Base-by-base conservation (phyloP, 2,888 invertebrate genomes). In the Tanypteryx hageni region DNA sequence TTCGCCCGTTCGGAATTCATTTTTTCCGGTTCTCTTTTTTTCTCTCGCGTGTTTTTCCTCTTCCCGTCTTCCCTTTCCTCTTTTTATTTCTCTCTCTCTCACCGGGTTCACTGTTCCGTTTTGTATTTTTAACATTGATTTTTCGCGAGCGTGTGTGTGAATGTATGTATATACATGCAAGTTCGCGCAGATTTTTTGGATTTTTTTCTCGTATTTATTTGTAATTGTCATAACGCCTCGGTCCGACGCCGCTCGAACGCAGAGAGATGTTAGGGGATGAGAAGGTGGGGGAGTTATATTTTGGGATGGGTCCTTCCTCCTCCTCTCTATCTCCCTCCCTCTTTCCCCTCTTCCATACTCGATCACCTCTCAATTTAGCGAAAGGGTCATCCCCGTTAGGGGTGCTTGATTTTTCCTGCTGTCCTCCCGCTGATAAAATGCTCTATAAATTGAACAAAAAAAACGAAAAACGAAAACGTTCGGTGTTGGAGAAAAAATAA, bases 351-450 rank as follows among this genome's bases (percentile, higher is more conserved):
- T n/a, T n/a, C 85, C 86, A 16, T 59, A 61, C 86, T 31, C 86
- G 86, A 86, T 86, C 86, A 61, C 86, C 86, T 86, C 86, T 86
- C 86, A 86, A 86, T 86, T 86, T 86, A 86, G 86, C 27, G 86
- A 86, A 16, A 86, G 86, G 86, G 86, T 86, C 86, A 86, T 86
- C 59, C 86, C 86, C 86, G 59, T 86, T 86, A 61, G 61, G 86
- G 86, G 86, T 61, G 86, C 86, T 86, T 86, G 86, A 86, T 86
- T 86, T 86, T 86, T 86, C 86, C 86, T 86, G 86, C 86, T 86
- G 86, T 86, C 86, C 86, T 31, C 31, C 31, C 59, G 61, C 86
- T 86, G 86, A 86, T 86, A 86, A 86, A 86, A 86, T 86, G 86
- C 61, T 86, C 86, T 86, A 86, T 86, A 86, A 86, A 86, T 86